Evolutionary conservation across 37 sponge, comb jelly and placozoan genomes (phyloP), one percentile per base, ranked within the genome.

Genomic region (Halisarca cf. caerulea): DNA sequence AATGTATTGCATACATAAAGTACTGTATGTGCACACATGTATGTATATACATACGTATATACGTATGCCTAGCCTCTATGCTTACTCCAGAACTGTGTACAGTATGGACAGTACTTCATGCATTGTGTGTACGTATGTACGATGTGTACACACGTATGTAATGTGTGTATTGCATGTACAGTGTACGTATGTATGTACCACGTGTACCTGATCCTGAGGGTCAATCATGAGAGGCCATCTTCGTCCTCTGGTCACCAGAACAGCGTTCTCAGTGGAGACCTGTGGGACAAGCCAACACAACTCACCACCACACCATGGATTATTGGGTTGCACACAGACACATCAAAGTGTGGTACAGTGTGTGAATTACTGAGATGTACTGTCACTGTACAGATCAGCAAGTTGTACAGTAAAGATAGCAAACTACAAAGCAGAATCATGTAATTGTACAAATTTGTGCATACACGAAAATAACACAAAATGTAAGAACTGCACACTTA

Each of bases 191-290:
- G n/a, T n/a, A n/a, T n/a, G n/a, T n/a, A n/a, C n/a, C n/a, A n/a
- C 24, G 38, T 64, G n/a, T 1, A 92, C 93, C 78, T 96, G 98
- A 64, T 97, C 99, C 86, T 99, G 99, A n/a, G 99, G 99, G 53
- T 99, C 99, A 57, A 99, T 99, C 97, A 99, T 97, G 23, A 99
- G 88, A 24, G 99, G 98, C 99, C 99, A 99, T 58, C 99, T 81
- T 37, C 95, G 88, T 45, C 94, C 94, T 60, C 95, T 88, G 37
- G 95, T 97, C 39, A 95, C 94, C 66, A 99, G 82, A 6, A 99
- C 90, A 59, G 97, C 99, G 90, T 99, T 99, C 87, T 99, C 99
- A 62, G 92, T 97, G 24, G 99, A 99, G 0, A 84, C 88, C 71
- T 68, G 21, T 32, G 8, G 37, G 24, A 59, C 38, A 81, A 37